Evolutionary conservation across 2,113 vertebrate genomes (phyloP).

Genomic region (Dromaius novaehollandiae): DNA sequence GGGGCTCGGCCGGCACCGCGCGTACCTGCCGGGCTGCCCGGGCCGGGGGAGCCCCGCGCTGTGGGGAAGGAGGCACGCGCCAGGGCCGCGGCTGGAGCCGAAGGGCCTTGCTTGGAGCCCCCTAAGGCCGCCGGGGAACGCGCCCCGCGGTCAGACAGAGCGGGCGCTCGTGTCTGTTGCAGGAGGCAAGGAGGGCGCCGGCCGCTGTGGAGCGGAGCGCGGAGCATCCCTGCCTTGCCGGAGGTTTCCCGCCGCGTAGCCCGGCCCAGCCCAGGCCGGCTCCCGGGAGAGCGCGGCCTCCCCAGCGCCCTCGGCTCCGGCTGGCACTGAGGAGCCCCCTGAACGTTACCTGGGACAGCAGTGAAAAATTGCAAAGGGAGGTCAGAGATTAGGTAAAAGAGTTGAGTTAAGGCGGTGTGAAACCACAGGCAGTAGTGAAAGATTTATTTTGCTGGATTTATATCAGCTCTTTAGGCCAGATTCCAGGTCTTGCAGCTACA

Average conservation of each 20-base stretch:
- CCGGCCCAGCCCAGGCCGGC: not conserved
- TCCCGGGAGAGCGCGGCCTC: not conserved
- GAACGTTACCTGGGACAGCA: slow-evolving; percentile 43
- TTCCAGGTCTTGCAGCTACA: slow-evolving; percentile 67
- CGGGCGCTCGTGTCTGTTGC: fast-evolving
- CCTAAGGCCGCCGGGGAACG: too few species aligned
- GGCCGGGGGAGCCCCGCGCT: too few species aligned
- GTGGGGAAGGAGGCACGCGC: too few species aligned
- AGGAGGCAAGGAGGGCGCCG: not conserved
- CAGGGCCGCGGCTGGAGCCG: too few species aligned
- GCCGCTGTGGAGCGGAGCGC: not conserved
- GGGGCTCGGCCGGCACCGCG: too few species aligned
- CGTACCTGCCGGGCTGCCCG: too few species aligned
- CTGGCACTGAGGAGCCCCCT: not conserved
- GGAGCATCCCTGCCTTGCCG: not conserved
- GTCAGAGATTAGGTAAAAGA: slow-evolving; percentile 73
- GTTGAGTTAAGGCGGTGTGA: slow-evolving; percentile 53
- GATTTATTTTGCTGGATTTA: slow-evolving; percentile 70
- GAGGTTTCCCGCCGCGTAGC: not conserved
- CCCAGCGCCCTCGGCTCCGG: not conserved
- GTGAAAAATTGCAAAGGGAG: slow-evolving; percentile 57
- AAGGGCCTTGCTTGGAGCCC: too few species aligned
- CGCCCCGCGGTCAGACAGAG: not conserved
- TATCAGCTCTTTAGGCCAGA: slow-evolving; percentile 64
- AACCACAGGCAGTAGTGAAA: slow-evolving; percentile 47